Evolutionary conservation across 2,888 invertebrate genomes (phyloP), one percentile per base, ranked within the genome.

Genomic region (Noctua comes): DNA sequence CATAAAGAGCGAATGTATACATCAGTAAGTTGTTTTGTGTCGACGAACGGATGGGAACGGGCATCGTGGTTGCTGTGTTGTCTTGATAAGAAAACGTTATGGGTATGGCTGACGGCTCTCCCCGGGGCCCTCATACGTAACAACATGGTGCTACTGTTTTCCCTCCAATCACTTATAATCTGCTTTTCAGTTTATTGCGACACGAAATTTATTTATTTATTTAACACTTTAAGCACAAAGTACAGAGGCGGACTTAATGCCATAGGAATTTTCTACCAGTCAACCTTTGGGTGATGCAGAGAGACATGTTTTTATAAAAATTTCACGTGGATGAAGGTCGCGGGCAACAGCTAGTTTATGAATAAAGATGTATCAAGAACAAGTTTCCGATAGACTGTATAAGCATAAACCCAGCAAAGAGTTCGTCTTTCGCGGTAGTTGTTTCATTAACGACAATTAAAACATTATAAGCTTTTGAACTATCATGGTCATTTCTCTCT

Each of bases 31-130:
- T 80, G 77, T 86, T 84, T 86, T 79, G 82, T 80, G 77, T 72
- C 77, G 71, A 71, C 70, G 69, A 83, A 78, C 75, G 76, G 80
- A 82, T 84, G 80, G 83, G 85, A 82, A 83, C 83, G 73, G 76
- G 88, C 59, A 74, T 90, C 87, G 91, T 90, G 91, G 87, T 88
- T 85, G 92, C 92, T 94, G 93, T 91, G 91, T 92, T 92, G 92
- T 92, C 92, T 93, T 92, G 95, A 95, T 95, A 95, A 95, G 95
- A 91, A 93, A 94, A 94, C 90, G 91, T 95, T 93, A 94, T 93
- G 93, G 91, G 91, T 90, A 91, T 91, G 91, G 91, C 93, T 92
- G 93, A 94, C 93, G 92, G 91, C 90, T 89, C 90, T 93, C 93
- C 92, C 92, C 83, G 89, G 93, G 91, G 93, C 86, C 86, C 90